These are phyloP conservation scores for Todiramphus chloris DNA, from an alignment of 2,113 vertebrate genomes.

Conservation along the genomic window DNA sequence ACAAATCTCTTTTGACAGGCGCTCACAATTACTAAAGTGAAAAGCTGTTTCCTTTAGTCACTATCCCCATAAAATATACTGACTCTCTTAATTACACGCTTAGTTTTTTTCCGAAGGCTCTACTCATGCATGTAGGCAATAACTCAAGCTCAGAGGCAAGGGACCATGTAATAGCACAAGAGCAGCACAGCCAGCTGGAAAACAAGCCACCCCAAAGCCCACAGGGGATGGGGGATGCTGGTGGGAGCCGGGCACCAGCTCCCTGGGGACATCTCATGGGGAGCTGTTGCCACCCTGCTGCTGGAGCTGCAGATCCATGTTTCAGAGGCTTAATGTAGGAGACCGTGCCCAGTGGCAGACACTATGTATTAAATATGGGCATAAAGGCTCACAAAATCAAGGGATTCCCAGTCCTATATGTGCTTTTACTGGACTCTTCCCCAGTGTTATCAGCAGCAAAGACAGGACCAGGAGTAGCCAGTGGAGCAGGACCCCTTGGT, in stretches of 20 bases:
- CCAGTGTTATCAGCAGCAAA: not conserved
- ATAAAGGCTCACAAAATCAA: not conserved
- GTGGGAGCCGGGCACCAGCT: not conserved
- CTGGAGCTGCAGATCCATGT: not conserved
- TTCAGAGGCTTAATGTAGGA: not conserved
- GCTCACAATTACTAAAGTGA: not conserved
- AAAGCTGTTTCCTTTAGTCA: conserved; percentile 18
- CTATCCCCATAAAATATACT: not conserved
- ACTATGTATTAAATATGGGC: accelerated
- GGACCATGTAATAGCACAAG: not conserved
- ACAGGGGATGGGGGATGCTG: not conserved
- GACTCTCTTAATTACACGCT: conserved; percentile 36
- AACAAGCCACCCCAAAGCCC: not conserved
- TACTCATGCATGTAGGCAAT: conserved; percentile 49
- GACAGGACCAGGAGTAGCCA: not conserved
- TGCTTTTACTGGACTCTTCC: not conserved
- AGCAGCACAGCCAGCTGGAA: not conserved
- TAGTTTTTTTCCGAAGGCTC: not conserved
- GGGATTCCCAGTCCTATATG: accelerated
- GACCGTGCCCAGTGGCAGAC: accelerated
- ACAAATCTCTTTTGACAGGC: not conserved
- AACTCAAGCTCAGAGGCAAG: not conserved
- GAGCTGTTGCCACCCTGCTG: not conserved
- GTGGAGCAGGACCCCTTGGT: not conserved
- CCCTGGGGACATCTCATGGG: not conserved